Percentiles rank a stretch among this genome's conserved stretches.
These are phyloP conservation scores for Lithobates sylvaticus DNA, from an alignment of 2,797 vertebrate genomes.

Conservation along the genomic window DNA sequence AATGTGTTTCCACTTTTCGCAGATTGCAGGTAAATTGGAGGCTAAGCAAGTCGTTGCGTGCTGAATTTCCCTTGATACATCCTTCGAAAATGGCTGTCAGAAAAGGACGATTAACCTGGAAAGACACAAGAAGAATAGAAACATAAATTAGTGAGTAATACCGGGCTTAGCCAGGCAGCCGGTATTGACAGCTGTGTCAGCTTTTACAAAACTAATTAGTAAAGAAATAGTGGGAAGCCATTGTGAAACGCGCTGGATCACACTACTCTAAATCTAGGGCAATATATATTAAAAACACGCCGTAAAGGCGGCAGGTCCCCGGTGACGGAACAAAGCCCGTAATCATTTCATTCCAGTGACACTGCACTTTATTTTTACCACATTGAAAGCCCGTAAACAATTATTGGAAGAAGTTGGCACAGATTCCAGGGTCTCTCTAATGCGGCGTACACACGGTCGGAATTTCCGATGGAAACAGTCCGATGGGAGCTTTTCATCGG, in stretches of 20 bases:
- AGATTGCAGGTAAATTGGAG: neutral
- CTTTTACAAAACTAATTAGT: slow-evolving; percentile 72
- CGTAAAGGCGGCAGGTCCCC: slow-evolving; percentile 33
- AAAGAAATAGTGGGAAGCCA: slow-evolving; percentile 65
- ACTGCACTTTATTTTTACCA: slow-evolving; percentile 53
- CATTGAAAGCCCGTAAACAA: slow-evolving; percentile 53
- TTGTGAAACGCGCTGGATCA: slow-evolving; percentile 62
- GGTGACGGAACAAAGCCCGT: slow-evolving; percentile 41
- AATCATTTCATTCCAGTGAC: slow-evolving; percentile 57
- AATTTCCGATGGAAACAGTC: no score
- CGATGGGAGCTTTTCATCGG: no score
- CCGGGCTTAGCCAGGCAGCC: slow-evolving; percentile 68
- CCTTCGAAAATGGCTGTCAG: slow-evolving; percentile 71
- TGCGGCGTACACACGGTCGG: no score
- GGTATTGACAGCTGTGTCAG: slow-evolving; percentile 68
- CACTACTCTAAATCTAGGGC: slow-evolving; percentile 46
- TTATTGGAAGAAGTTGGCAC: slow-evolving; percentile 25
- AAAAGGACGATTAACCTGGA: slow-evolving; percentile 65
- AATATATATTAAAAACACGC: slow-evolving; percentile 56
- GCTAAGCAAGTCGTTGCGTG: slow-evolving; percentile 62
- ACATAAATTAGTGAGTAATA: slow-evolving; percentile 71
- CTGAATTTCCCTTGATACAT: slow-evolving; percentile 67
- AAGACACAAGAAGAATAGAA: slow-evolving; percentile 68
- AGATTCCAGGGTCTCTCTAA: no score
- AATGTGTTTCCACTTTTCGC: neutral